Conservation (phyloP, 1,140 invertebrate species). For the Lepidurus apus region DNA sequence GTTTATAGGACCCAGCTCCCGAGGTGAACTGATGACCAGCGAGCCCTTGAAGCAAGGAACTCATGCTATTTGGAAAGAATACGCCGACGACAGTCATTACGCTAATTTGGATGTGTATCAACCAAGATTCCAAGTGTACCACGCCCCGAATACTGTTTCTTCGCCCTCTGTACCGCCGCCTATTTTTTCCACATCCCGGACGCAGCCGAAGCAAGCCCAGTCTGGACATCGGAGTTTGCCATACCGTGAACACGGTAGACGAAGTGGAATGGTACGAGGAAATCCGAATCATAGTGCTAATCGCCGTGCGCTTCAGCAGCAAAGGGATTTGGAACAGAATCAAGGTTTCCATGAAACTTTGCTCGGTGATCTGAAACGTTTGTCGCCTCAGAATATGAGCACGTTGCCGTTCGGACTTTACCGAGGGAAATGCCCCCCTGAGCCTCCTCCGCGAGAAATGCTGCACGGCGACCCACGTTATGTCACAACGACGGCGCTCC, state of each 20-base stretch:
- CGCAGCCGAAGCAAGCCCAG: not conserved
- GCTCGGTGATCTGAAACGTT: not conserved
- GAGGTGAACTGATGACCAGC: not conserved
- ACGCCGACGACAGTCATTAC: not conserved
- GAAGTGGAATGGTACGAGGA: not conserved
- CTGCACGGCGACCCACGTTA: not conserved
- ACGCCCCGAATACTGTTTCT: not conserved
- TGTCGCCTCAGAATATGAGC: not conserved
- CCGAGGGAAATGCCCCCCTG: slow-evolving; percentile 31
- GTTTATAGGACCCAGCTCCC: not conserved
- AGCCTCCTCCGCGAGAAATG: slow-evolving; percentile 9
- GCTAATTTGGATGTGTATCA: not conserved
- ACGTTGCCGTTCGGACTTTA: slow-evolving; percentile 25
- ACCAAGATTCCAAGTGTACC: not conserved
- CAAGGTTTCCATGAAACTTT: not conserved
- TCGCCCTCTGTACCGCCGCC: not conserved
- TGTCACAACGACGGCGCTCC: not conserved
- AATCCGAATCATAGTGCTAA: not conserved
- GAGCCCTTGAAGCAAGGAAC: not conserved
- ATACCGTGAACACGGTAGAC: not conserved
- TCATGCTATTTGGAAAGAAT: not conserved
- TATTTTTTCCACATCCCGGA: not conserved
- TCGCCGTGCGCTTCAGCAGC: not conserved
- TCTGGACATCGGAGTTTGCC: not conserved
- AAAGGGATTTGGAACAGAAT: not conserved